A percentile compares a stretch with the other conserved stretches of the same genome.
phyloP scores from a whole-genome alignment of 2,888 invertebrate genomes.

The Oscheius sp. region DNA sequence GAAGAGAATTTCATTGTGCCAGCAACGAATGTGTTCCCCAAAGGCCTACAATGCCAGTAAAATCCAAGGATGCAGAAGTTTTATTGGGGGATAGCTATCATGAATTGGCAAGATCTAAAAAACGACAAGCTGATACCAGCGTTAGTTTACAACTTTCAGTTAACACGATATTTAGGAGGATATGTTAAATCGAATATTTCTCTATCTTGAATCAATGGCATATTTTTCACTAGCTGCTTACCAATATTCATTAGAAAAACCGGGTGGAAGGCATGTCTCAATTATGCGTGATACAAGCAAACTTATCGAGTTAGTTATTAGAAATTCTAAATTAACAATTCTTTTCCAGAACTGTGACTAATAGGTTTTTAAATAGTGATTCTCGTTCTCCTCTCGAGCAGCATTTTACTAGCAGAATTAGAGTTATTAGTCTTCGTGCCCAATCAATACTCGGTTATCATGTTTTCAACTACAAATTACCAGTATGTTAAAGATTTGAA shows the following conservation, averaged over 20 bases:
- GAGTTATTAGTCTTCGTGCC: conserved; percentile 15
- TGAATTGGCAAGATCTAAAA: conserved; percentile 21
- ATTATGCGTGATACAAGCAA: conserved; percentile 22
- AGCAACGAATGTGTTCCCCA: conserved; percentile 28
- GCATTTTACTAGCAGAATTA: conserved; percentile 12
- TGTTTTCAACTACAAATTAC: conserved; percentile 12
- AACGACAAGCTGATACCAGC: conserved; percentile 18
- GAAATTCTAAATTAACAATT: neutral
- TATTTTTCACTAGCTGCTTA: conserved; percentile 23
- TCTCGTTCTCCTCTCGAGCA: conserved; percentile 13
- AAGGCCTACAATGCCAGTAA: conserved; percentile 1
- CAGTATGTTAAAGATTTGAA: neutral
- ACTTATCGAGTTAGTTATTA: neutral
- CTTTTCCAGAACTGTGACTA: conserved; percentile 13
- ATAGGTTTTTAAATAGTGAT: conserved; percentile 14
- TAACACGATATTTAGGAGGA: conserved; percentile 16
- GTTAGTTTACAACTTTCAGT: neutral
- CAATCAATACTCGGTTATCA: conserved; percentile 23
- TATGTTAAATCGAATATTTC: conserved; percentile 7
- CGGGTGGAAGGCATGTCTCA: neutral
- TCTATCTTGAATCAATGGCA: conserved; percentile 27
- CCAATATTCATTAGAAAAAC: neutral
- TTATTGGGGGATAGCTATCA: conserved; percentile 14
- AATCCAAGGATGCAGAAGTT: neutral
- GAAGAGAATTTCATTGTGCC: conserved; percentile 28